Percentiles rank a stretch among this genome's conserved stretches.
Evolutionary conservation across 1,140 invertebrate genomes (phyloP).

Genomic region (Drosophila albomicans): DNA sequence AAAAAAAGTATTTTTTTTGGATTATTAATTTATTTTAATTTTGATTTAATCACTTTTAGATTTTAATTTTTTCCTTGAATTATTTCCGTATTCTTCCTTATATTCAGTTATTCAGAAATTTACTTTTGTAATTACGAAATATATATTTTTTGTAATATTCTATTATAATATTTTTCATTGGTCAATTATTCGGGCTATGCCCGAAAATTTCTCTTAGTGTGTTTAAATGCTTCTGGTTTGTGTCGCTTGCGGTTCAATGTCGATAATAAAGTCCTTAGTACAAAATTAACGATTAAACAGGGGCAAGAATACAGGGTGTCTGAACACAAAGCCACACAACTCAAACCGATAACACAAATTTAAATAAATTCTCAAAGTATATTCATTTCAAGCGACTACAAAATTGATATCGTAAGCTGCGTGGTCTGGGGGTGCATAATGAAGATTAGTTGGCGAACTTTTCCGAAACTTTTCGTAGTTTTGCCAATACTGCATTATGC

Average conservation of each 20-base stretch:
- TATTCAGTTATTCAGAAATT: too few relatives aligned
- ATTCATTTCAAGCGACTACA: slow-evolving; percentile 2
- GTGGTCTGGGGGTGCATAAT: slow-evolving; percentile 21
- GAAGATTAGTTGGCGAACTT: slow-evolving; percentile 40
- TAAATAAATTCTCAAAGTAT: background rate
- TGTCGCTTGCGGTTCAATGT: slow-evolving; percentile 30
- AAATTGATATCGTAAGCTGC: background rate
- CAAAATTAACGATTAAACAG: slow-evolving; percentile 69
- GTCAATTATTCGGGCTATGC: background rate
- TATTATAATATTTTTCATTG: background rate
- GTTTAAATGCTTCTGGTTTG: slow-evolving; percentile 37
- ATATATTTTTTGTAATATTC: background rate
- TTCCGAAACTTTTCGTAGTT: slow-evolving; percentile 60
- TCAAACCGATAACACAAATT: slow-evolving; percentile 1
- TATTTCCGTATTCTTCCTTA: too few relatives aligned
- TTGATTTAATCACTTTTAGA: too few relatives aligned
- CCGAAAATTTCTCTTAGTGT: slow-evolving; percentile 40
- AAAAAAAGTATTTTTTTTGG: too few relatives aligned
- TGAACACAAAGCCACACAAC: background rate
- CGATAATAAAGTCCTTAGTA: slow-evolving; percentile 73
- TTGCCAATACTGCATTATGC: slow-evolving; percentile 51
- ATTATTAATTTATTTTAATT: too few relatives aligned
- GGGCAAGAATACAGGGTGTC: slow-evolving; percentile 55
- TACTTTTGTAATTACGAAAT: too few relatives aligned
- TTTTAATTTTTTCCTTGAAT: too few relatives aligned